Evolutionary conservation across 2,888 invertebrate genomes (phyloP).

Genomic region (Noctua janthe): DNA sequence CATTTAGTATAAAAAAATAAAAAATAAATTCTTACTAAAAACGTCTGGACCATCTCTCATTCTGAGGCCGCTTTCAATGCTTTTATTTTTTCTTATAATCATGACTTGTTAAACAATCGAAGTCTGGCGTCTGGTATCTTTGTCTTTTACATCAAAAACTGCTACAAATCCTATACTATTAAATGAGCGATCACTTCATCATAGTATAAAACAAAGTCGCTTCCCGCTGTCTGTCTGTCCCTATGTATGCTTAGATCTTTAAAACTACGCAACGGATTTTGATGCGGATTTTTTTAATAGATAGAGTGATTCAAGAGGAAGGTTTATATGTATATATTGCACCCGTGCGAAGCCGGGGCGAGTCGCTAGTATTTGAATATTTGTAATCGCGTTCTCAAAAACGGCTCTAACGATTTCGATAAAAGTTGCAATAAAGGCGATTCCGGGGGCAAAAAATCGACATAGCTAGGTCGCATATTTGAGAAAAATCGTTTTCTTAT

Average conservation of each 20-base stretch:
- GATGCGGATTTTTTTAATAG: too few species aligned
- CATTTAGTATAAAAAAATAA: too few species aligned
- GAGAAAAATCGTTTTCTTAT: background rate
- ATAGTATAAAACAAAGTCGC: too few species aligned
- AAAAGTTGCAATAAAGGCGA: background rate
- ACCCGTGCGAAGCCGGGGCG: too few species aligned
- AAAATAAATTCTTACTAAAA: background rate
- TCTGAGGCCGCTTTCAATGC: background rate
- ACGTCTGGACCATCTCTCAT: background rate
- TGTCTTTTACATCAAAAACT: background rate
- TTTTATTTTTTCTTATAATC: background rate
- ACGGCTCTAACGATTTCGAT: background rate
- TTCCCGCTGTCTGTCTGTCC: too few species aligned
- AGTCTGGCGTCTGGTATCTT: background rate
- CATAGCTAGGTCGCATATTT: too few species aligned
- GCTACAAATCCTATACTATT: background rate
- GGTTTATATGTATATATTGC: too few species aligned
- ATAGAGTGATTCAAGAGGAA: too few species aligned
- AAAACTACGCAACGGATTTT: too few species aligned
- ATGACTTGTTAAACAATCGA: background rate
- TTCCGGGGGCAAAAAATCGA: background rate
- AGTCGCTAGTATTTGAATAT: background rate
- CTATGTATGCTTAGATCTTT: too few species aligned
- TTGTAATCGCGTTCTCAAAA: background rate
- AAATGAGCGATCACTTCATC: background rate